Evolutionary conservation across 2,113 vertebrate genomes (phyloP).

Genomic region (Acinonyx jubatus): DNA sequence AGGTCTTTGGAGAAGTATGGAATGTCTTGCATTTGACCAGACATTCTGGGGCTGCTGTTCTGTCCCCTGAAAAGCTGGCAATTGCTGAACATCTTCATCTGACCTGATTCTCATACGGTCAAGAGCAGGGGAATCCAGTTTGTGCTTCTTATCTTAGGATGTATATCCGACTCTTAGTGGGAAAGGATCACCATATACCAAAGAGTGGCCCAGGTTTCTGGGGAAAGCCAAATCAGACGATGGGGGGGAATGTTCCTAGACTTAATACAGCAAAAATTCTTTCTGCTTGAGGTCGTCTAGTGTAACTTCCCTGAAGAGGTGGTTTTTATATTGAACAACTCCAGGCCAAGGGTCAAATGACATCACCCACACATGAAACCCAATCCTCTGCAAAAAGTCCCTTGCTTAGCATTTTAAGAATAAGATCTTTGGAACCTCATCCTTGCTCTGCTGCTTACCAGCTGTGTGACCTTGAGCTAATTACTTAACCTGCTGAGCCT

Average conservation of each 20-base stretch:
- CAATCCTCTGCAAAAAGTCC: background rate
- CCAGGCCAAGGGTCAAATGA: slow-evolving; percentile 15
- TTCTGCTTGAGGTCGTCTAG: background rate
- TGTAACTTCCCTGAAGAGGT: background rate
- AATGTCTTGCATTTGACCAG: background rate
- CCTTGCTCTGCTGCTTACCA: background rate
- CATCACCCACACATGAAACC: slow-evolving; percentile 47
- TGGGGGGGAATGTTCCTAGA: background rate
- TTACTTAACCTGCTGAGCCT: background rate
- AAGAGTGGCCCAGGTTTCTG: background rate
- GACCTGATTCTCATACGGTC: background rate
- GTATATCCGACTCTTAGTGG: background rate
- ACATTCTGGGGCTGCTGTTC: background rate
- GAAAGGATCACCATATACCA: background rate
- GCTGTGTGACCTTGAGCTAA: background rate
- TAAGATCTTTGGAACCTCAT: background rate
- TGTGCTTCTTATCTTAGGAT: background rate
- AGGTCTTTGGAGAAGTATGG: background rate
- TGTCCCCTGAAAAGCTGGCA: background rate
- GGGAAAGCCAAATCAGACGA: background rate
- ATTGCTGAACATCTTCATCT: background rate
- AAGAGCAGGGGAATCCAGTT: background rate
- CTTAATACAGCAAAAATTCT: background rate
- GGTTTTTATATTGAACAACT: slow-evolving; percentile 38
- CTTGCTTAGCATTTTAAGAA: slow-evolving; percentile 5